Conservation (phyloP, 2,797 vertebrate species). For the Pangasius krempfi region DNA sequence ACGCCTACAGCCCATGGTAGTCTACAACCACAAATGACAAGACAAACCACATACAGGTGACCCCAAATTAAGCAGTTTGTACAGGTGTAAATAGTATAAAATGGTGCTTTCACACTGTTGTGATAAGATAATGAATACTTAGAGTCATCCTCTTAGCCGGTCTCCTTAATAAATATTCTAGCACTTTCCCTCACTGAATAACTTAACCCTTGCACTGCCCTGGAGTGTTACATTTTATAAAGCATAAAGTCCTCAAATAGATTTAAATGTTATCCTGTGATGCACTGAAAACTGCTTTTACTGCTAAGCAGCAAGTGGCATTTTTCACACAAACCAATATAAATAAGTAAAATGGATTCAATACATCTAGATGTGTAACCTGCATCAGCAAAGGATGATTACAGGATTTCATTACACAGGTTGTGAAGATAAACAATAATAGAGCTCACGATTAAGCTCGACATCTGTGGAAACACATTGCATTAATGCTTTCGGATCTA, state of each 20-base stretch:
- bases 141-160: not conserved
- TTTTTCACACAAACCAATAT: not conserved
- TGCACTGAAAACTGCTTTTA: slow-evolving; percentile 1
- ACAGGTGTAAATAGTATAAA: not conserved
- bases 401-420: not conserved
- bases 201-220: not conserved
- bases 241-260: not conserved
- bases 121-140: slow-evolving; percentile 16
- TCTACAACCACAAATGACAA: not conserved
- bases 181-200: slow-evolving; percentile 12
- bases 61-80: slow-evolving; percentile 2
- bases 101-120: not conserved
- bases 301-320: not conserved
- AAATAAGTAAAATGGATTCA: slow-evolving; percentile 9
- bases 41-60: not conserved
- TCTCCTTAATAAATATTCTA: slow-evolving; percentile 18
- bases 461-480: not conserved
- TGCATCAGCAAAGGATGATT: not conserved
- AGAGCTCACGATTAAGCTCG: not conserved
- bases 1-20: not conserved
- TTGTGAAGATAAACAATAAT: not conserved
- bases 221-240: slow-evolving; percentile 10
- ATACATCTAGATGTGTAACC: not conserved
- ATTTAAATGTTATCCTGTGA: not conserved
- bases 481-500: not conserved